Base-by-base conservation (phyloP, 2,888 invertebrate genomes). In the Conops quadrifasciatus region DNA sequence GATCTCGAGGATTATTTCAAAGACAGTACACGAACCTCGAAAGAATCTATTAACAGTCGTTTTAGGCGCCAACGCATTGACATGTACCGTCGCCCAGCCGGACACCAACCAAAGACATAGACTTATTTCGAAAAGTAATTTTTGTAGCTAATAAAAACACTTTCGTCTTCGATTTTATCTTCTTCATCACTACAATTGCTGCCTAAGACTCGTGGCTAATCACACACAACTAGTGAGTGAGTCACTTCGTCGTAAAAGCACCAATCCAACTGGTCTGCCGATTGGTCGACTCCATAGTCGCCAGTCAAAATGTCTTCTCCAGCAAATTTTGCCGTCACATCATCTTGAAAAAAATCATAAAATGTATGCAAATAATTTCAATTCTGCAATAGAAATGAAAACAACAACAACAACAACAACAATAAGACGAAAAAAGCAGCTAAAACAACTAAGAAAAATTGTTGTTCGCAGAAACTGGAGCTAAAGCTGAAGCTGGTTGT, bases 281-380 rank as follows among this genome's bases (percentile, higher is more conserved):
- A 24, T 56, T 24, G 47, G 26, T 47, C 49, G 49, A 16, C 21
- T 53, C n/a, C 26, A 15, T 24, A 24, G 26, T 36, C 60, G 30
- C 49, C 60, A 49, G 30, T 68, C 60, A 68, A 62, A 16, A 36
- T 62, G 68, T 68, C 62, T 49, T 62, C 68, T 30, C 51, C 36
- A 62, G 68, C 62, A 60, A 36, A 51, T 62, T 68, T 62, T 68
- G 49, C 62, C 36, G 68, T 68, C 68, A 62, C 36, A 68, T 68
- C 68, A 60, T 49, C 68, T 68, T 45, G 60, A 21, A 51, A 68
- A n/a, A 62, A 68, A 49, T 68, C 68, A 62, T 62, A 68, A 68
- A 68, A 62, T 68, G 36, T 68, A 68, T 68, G 60, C 49, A 68
- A 68, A 68, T 68, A 62, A 62, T 62, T 68, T 62, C 36, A 60